Conservation (phyloP, 2,888 invertebrate genomes). For the Itoplectis maculator region DNA sequence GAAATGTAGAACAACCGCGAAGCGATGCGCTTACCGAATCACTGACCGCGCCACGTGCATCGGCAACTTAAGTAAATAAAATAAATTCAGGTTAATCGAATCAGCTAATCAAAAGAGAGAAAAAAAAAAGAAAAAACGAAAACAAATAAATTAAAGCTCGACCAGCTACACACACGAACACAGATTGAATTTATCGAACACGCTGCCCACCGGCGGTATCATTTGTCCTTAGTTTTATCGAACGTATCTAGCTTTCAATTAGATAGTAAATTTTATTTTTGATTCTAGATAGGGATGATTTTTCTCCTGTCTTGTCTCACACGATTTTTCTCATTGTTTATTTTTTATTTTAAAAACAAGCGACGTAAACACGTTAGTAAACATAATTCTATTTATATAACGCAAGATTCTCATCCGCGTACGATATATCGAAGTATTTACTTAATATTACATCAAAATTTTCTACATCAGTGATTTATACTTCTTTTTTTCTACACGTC, state of each 20-base stretch:
- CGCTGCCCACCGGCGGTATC: slow-evolving; percentile 39
- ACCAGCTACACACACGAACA: slow-evolving; percentile 48
- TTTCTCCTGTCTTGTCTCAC: slow-evolving; percentile 49
- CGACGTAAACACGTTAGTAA: slow-evolving; percentile 77
- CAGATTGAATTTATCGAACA: slow-evolving; percentile 59
- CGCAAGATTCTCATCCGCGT: slow-evolving; percentile 71
- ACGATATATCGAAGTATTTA: slow-evolving; percentile 72
- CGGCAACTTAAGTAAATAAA: slow-evolving; percentile 42
- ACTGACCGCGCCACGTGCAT: slow-evolving; percentile 29
- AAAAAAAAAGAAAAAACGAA: background rate
- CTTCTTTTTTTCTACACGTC: slow-evolving; percentile 21
- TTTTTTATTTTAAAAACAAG: slow-evolving; percentile 79
- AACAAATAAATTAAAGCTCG: slow-evolving; percentile 41
- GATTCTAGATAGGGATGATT: slow-evolving; percentile 82
- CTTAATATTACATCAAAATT: slow-evolving; percentile 69
- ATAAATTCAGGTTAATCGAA: slow-evolving; percentile 51
- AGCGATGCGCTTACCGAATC: slow-evolving; percentile 45
- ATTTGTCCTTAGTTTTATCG: slow-evolving; percentile 53
- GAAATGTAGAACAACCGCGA: slow-evolving; percentile 42
- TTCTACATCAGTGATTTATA: slow-evolving; percentile 35
- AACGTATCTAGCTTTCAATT: slow-evolving; percentile 80
- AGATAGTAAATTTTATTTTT: slow-evolving; percentile 84
- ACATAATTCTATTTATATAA: slow-evolving; percentile 81
- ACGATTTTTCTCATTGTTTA: slow-evolving; percentile 26
- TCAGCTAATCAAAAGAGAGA: slow-evolving; percentile 44